phyloP scores from a whole-genome alignment of 2,797 vertebrate species.

The Tolypeutes matacus region DNA sequence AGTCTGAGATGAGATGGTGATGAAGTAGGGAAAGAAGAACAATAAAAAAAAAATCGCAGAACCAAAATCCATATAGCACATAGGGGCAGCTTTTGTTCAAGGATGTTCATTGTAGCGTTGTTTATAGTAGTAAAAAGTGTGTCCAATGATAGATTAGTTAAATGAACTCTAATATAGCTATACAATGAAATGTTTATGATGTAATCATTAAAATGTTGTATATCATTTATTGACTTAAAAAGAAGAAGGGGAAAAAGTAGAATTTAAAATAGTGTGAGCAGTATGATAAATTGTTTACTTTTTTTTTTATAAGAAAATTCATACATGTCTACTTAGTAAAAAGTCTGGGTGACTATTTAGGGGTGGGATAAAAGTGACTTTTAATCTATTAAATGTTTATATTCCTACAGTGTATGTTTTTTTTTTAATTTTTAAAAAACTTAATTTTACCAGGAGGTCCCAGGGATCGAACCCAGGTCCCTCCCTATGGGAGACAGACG shows the following conservation, averaged over 20 bases:
- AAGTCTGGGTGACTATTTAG: conserved; percentile 13
- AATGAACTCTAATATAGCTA: neutral
- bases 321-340: conserved; percentile 46
- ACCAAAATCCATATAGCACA: neutral
- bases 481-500: too few species aligned
- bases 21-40: neutral
- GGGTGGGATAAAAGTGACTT: neutral
- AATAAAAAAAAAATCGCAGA: neutral
- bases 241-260: neutral
- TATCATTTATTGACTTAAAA: conserved; percentile 58
- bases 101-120: neutral
- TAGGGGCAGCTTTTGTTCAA: neutral
- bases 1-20: neutral
- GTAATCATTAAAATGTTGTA: neutral
- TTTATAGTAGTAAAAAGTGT: neutral
- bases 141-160: neutral
- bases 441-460: too few species aligned
- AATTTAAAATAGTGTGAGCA: conserved; percentile 52
- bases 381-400: neutral
- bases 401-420: neutral
- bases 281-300: neutral
- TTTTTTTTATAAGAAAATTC: neutral
- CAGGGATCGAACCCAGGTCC: too few species aligned
- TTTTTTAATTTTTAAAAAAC: neutral
- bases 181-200: conserved; percentile 38